Percentiles rank a stretch among this genome's conserved stretches.
Conservation (phyloP, 1,140 invertebrate genomes). For the Drosophila truncata region DNA sequence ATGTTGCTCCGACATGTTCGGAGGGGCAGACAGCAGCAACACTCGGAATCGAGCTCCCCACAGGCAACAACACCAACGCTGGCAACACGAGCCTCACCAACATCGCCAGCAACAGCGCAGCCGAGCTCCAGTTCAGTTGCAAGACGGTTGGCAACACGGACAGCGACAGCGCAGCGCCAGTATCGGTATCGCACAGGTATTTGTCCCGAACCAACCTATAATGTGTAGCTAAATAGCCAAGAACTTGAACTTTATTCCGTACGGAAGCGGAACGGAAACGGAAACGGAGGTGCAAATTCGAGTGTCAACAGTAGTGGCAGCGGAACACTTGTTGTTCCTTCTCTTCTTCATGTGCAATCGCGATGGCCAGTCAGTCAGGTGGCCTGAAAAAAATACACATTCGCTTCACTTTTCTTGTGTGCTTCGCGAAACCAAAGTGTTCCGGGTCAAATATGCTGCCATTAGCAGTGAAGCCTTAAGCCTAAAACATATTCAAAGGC, state of each 20-base stretch:
- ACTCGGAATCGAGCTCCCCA: slow-evolving; percentile 14
- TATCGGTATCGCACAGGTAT: slow-evolving; percentile 74
- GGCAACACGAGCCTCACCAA: slow-evolving; percentile 24
- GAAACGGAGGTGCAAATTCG: slow-evolving; percentile 1
- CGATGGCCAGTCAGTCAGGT: background rate
- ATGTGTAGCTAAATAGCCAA: slow-evolving; percentile 22
- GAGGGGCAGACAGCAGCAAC: slow-evolving; percentile 65
- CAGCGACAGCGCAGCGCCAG: slow-evolving; percentile 72
- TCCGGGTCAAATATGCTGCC: background rate
- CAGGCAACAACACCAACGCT: slow-evolving; percentile 38
- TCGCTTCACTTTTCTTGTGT: background rate
- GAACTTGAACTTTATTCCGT: slow-evolving; percentile 21
- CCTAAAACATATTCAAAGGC: background rate
- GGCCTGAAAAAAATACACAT: background rate
- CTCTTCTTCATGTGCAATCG: background rate
- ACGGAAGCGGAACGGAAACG: slow-evolving; percentile 7
- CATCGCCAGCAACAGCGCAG: slow-evolving; percentile 28
- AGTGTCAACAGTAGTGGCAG: slow-evolving; percentile 3
- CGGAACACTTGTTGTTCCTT: slow-evolving; percentile 38
- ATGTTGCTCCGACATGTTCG: slow-evolving; percentile 63
- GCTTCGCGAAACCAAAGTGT: background rate
- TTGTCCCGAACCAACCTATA: slow-evolving; percentile 1
- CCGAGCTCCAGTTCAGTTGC: slow-evolving; percentile 71
- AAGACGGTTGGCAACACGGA: slow-evolving; percentile 79
- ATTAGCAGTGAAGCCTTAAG: background rate